Conservation (phyloP, 2,888 invertebrate genomes). For the Cerastis rubricosa region DNA sequence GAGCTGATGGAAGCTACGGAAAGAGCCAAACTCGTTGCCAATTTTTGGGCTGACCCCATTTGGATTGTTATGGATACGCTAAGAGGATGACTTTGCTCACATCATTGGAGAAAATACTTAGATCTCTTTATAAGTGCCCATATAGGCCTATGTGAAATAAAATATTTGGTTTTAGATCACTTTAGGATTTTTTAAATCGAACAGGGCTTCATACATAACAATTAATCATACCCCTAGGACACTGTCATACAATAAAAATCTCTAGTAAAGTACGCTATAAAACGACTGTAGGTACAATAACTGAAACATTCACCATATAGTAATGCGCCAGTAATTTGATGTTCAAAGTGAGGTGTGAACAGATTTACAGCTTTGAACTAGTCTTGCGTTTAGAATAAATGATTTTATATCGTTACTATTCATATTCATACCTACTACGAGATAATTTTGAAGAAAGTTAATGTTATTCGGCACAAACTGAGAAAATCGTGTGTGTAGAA, state of each 20-base stretch:
- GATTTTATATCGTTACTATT: constrained; percentile 33
- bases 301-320: constrained; percentile 1
- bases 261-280: not conserved
- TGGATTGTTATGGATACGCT: too few relatives aligned
- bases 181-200: not conserved
- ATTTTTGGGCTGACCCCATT: too few relatives aligned
- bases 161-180: too few relatives aligned
- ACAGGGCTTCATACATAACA: not conserved
- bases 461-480: constrained; percentile 29
- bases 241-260: not conserved
- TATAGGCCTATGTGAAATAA: too few relatives aligned
- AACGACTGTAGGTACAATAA: not conserved
- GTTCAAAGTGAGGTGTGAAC: constrained; percentile 11
- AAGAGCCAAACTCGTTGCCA: too few relatives aligned
- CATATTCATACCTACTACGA: not conserved
- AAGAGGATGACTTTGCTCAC: too few relatives aligned
- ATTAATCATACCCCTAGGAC: not conserved
- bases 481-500: constrained; percentile 2
- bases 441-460: constrained; percentile 1
- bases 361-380: constrained; percentile 27
- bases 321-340: constrained; percentile 5
- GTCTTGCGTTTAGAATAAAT: constrained; percentile 30
- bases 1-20: too few relatives aligned
- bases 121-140: not conserved
- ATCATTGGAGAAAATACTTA: not conserved